Base-by-base conservation (phyloP, 2,113 vertebrate genomes). In the Vulpes vulpes region DNA sequence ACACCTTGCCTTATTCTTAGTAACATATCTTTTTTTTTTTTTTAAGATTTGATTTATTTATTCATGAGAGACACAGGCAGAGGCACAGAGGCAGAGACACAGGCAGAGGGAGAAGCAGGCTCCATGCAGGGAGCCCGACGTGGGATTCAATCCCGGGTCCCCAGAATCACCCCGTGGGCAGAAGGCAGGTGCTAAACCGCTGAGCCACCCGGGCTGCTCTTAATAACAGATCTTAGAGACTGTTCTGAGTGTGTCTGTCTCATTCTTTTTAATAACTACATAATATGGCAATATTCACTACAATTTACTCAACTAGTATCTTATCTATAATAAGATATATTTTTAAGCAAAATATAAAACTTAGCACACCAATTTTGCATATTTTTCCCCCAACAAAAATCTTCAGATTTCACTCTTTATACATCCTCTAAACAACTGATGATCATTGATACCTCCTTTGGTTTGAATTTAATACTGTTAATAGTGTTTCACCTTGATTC, bases 381-480 rank as follows among this genome's bases (percentile, higher is more conserved):
- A 67, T 64, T 93, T 64, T 64, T 67, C n/a, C 62, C 30, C 23
- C 30, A 95, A 59, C 20, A 81, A 91, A 88, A 91, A 91, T 27
- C 20, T 60, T 94, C n/a, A 90, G 15, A 93, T 92, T 43, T 89
- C n/a, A 86, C 10, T 92, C 9, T 76, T 87, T 85, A 62, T 86
- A 67, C 67, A 38, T 60, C 51, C 11, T 95, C 79, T 32, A 89
- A 96, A 27, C 69, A 95, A 93, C 32, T 67, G 80, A 71, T 62
- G n/a, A 65, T 57, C 51, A 73, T 3, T 88, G 55, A 49, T 27
- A 86, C 38, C 17, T 88, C 20, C 49, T 95, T 88, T 76, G 27
- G 43, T 91, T 87, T 96, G 53, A 53, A 69, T 91, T 78, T 80
- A 91, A 95, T 20, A 89, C 27, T 22, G 30, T 71, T 96, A 91